Evolutionary conservation across 2,797 vertebrate genomes (phyloP).

Genomic region (Pyrocephalus nanus): DNA sequence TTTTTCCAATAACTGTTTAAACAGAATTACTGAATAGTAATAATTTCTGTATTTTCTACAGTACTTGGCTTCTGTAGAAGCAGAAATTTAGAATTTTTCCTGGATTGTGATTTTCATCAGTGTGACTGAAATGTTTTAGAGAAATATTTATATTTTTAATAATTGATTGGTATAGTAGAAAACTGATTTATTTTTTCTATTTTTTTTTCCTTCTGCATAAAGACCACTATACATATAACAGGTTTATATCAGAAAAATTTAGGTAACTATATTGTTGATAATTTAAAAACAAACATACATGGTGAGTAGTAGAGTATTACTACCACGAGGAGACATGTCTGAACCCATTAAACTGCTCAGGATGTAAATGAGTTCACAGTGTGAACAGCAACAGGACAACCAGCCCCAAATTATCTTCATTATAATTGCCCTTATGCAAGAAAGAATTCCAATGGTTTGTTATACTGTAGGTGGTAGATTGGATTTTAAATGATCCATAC

Average conservation of each 20-base stretch:
- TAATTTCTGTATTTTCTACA: not conserved
- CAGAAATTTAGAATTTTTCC: not conserved
- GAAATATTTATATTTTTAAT: not conserved
- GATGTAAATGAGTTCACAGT: slow-evolving; percentile 33
- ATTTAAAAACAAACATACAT: not conserved
- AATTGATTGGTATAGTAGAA: not conserved
- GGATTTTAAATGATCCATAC: slow-evolving; percentile 38
- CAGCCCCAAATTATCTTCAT: slow-evolving; percentile 26
- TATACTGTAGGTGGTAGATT: slow-evolving; percentile 41
- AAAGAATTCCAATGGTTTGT: not conserved
- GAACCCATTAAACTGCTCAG: slow-evolving; percentile 9
- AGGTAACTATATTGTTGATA: not conserved
- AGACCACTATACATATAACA: not conserved
- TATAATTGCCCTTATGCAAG: not conserved
- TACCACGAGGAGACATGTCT: not conserved
- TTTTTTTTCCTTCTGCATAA: not conserved
- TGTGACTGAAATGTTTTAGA: not conserved
- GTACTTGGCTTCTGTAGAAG: not conserved
- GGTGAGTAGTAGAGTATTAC: not conserved
- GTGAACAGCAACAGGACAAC: not conserved
- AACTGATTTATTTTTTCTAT: not conserved
- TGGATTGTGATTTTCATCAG: not conserved
- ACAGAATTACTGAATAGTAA: not conserved
- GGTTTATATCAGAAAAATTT: not conserved
- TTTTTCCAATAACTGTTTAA: not conserved